These are phyloP conservation scores for Halictus rubicundus DNA, from an alignment of 1,140 invertebrate species.

Conservation along the genomic window DNA sequence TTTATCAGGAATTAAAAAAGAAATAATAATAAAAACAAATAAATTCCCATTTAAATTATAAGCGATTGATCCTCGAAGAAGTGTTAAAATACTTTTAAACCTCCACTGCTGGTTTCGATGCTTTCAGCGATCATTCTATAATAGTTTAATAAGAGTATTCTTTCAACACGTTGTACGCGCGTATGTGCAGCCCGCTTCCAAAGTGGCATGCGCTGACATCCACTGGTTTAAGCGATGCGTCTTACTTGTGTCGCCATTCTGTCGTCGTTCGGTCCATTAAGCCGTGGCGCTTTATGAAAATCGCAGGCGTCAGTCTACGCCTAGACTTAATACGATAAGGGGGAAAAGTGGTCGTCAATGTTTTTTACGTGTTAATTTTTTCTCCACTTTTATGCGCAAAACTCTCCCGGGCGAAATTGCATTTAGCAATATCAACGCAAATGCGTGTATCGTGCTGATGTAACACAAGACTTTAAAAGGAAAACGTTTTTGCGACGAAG, in stretches of 20 bases:
- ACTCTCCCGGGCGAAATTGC: background rate
- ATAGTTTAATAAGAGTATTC: background rate
- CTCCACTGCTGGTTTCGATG: too few species aligned
- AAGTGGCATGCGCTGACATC: slow-evolving; percentile 17
- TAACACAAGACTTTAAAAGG: too few species aligned
- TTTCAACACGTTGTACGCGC: background rate
- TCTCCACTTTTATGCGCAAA: background rate
- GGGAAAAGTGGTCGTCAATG: background rate
- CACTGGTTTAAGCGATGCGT: slow-evolving; percentile 22
- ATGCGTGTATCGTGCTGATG: too few species aligned
- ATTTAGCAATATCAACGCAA: too few species aligned
- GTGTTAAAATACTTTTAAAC: too few species aligned
- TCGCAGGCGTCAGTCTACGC: slow-evolving; percentile 2
- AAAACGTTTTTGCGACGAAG: too few species aligned
- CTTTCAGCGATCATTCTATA: too few species aligned
- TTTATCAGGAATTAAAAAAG: too few species aligned
- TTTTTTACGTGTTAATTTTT: slow-evolving; percentile 10
- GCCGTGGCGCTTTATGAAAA: slow-evolving; percentile 34
- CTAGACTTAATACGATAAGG: slow-evolving; percentile 25
- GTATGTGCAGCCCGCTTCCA: background rate
- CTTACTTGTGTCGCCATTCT: slow-evolving; percentile 43
- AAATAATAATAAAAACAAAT: too few species aligned
- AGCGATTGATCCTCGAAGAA: too few species aligned
- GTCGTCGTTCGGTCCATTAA: slow-evolving; percentile 49
- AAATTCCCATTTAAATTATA: too few species aligned